Base-by-base conservation (phyloP, 2,888 invertebrate species). In the Acrocyrtus sp. region DNA sequence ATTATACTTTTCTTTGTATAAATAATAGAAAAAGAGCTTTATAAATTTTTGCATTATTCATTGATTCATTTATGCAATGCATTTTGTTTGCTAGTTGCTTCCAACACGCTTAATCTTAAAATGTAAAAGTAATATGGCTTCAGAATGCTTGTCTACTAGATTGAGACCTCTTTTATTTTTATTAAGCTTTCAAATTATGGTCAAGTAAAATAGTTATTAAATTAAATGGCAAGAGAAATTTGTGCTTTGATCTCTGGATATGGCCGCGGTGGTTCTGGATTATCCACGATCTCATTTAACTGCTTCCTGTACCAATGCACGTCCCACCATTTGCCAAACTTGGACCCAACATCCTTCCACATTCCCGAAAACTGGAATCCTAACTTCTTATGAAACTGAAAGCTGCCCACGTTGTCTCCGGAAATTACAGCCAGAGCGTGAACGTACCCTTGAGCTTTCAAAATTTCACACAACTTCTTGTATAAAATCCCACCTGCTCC, bases 251-350 rank as follows among this genome's bases (percentile, higher is more conserved):
- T 48, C 54, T 69, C 21, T 19, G 60, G 53, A 47, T 65, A 74
- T 3, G 69, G 48, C 3, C 51, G 1, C 15, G 74, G 69, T 10
- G 22, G 45, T 12, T 8, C 17, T 6, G 74, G 74, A 51, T 74
- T 70, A n/a, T 74, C 74, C 8, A 3, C 27, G 12, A 60, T 47
- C n/a, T 39, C 19, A 48, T 70, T 58, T n/a, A 74, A 47, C 27
- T 29, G 22, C 22, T 74, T 74, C 1, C 24, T 8, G 47, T 70
- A 74, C 66, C 66, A 70, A 17, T n/a, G 1, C 2, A 70, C 61
- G 51, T 66, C 56, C 5, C 19, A 17, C 74, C 74, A 74, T 34
- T 70, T 47, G 21, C 74, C 74, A 57, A 74, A 74, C 27, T 74
- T 74, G 29, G 65, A 61, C n/a, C 61, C 74, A 21, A 24, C 50